These are phyloP conservation scores for Carassius auratus DNA, from an alignment of 2,113 vertebrate species.

Conservation along the genomic window DNA sequence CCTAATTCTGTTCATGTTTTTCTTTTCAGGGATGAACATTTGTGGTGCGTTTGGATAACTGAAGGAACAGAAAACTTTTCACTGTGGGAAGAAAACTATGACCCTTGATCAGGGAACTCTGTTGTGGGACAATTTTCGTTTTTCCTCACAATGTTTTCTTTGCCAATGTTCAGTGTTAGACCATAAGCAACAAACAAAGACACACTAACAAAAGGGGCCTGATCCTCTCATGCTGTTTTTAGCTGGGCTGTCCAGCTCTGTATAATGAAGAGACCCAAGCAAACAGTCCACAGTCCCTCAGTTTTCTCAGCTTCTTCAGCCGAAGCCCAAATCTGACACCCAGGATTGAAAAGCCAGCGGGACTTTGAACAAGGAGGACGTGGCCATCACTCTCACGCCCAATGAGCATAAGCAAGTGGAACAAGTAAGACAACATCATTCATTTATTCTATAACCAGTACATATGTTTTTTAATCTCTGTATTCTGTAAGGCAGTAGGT, in stretches of 20 bases:
- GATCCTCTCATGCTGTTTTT: constrained; percentile 69
- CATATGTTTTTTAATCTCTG: no score
- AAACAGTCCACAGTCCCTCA: constrained; percentile 72
- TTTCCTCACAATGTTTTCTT: background rate
- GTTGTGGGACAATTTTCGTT: constrained; percentile 17
- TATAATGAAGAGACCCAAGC: constrained; percentile 79
- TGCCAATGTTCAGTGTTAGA: background rate
- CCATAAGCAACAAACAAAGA: constrained; percentile 40
- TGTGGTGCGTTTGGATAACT: background rate
- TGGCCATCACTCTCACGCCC: constrained; percentile 66
- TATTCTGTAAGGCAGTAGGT: no score
- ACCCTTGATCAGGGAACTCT: background rate
- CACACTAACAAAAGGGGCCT: constrained; percentile 37
- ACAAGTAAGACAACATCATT: no score
- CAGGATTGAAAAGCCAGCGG: constrained; percentile 57
- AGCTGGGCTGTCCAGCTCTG: constrained; percentile 56
- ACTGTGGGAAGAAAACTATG: constrained; percentile 33
- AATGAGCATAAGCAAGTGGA: constrained; percentile 65
- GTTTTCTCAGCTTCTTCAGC: constrained; percentile 79
- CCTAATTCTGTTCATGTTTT: background rate
- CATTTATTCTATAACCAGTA: no score
- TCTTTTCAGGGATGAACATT: constrained; percentile 27
- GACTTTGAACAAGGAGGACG: constrained; percentile 64
- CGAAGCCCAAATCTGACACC: constrained; percentile 76
- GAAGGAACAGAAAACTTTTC: background rate